A percentile compares a stretch with the other conserved stretches of the same genome.
These are phyloP conservation scores for Tetheella fluctuosa DNA, from an alignment of 2,888 invertebrate species.

Conservation along the genomic window DNA sequence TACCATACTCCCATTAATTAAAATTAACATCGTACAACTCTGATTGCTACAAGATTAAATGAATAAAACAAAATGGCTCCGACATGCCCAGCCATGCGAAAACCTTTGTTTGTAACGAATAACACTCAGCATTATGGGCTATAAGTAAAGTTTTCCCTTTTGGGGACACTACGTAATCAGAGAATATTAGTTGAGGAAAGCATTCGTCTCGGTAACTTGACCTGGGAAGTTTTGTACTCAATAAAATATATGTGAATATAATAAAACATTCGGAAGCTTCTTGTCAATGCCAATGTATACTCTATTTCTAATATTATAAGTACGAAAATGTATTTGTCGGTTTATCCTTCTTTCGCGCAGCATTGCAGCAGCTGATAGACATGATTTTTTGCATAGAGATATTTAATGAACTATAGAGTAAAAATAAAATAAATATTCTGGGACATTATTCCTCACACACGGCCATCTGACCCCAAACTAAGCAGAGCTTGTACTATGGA, in stretches of 20 bases:
- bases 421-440: no score
- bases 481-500: no score
- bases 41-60: not conserved
- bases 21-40: not conserved
- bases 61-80: not conserved
- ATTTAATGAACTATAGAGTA: no score
- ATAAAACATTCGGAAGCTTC: not conserved
- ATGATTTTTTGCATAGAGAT: no score
- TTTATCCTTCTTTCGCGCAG: no score
- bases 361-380: no score
- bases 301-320: no score
- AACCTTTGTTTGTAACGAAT: conserved; percentile 20
- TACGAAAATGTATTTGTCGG: no score
- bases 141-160: conserved; percentile 19
- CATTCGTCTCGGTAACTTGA: conserved; percentile 16
- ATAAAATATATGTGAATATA: not conserved
- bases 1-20: not conserved
- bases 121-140: conserved; percentile 26
- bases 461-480: no score
- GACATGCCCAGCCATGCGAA: not conserved
- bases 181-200: conserved; percentile 29
- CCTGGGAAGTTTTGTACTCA: not conserved
- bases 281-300: no score
- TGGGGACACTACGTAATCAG: conserved; percentile 21
- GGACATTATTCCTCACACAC: no score